Conservation (phyloP, 2,797 vertebrate species). For the Myioborus melanocephalus region DNA sequence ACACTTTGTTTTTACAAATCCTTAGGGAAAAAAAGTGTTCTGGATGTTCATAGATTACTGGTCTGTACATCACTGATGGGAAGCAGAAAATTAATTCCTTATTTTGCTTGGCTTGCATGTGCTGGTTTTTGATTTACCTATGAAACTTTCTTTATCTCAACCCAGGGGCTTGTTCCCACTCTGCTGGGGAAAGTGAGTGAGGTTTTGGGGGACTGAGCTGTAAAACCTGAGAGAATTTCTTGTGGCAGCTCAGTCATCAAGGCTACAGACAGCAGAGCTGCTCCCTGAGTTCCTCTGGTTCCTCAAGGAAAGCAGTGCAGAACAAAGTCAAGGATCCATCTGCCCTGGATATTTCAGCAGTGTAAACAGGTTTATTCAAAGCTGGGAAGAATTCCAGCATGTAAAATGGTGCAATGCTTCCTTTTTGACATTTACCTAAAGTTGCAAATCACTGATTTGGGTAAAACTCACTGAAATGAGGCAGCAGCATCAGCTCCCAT, state of each 20-base stretch:
- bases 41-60: not conserved
- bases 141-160: not conserved
- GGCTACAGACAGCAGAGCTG: not conserved
- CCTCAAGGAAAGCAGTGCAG: not conserved
- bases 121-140: not conserved
- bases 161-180: not conserved
- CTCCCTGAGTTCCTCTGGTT: not conserved
- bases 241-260: not conserved
- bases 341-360: not conserved
- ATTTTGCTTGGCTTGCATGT: not conserved
- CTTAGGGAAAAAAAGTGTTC: not conserved
- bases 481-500: not conserved
- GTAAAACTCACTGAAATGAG: not conserved
- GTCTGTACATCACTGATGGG: not conserved
- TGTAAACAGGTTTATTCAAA: not conserved
- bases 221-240: not conserved
- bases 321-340: not conserved
- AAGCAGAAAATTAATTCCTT: not conserved
- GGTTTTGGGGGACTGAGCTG: not conserved
- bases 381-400: not conserved
- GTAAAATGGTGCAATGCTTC: not conserved
- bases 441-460: not conserved
- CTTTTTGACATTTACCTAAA: not conserved
- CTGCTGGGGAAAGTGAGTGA: accelerated
- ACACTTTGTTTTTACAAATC: not conserved